phyloP scores from a whole-genome alignment of 2,888 invertebrate species.

The Drosophila neonasuta region DNA sequence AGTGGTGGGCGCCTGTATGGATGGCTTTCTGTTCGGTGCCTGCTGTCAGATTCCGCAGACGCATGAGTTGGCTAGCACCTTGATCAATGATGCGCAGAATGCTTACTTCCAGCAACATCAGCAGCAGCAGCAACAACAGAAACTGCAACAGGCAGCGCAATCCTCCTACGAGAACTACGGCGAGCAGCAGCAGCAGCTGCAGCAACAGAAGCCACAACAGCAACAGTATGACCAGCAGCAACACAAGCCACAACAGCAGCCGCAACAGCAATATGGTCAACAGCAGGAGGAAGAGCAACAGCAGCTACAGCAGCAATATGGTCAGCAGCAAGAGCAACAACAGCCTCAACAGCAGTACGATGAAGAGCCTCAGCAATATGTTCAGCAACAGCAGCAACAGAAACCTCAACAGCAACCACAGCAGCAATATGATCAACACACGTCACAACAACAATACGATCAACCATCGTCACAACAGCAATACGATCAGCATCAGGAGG shows the following conservation, averaged over 20 bases:
- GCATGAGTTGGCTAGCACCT: slow-evolving; percentile 80
- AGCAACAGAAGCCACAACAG: slow-evolving; percentile 55
- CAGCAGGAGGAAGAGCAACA: slow-evolving; percentile 54
- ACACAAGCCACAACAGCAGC: slow-evolving; percentile 55
- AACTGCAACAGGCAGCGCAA: slow-evolving; percentile 54
- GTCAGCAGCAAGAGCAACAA: slow-evolving; percentile 44
- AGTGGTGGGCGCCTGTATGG: slow-evolving; percentile 95
- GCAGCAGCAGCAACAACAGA: slow-evolving; percentile 62
- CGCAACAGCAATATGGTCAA: slow-evolving; percentile 46
- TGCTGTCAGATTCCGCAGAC: slow-evolving; percentile 90
- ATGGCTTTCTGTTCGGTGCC: slow-evolving; percentile 91
- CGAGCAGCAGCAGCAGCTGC: slow-evolving; percentile 58
- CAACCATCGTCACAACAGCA: slow-evolving; percentile 55
- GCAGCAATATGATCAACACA: slow-evolving; percentile 46
- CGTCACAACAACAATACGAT: slow-evolving; percentile 50
- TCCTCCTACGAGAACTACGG: slow-evolving; percentile 65
- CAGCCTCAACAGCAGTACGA: slow-evolving; percentile 48
- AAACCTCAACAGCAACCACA: slow-evolving; percentile 54
- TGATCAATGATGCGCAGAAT: slow-evolving; percentile 78
- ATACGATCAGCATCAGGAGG: slow-evolving; percentile 7
- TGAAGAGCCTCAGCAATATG: slow-evolving; percentile 29
- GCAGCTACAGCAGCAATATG: slow-evolving; percentile 44
- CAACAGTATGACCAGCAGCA: slow-evolving; percentile 26
- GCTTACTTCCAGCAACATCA: slow-evolving; percentile 73
- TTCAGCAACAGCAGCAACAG: slow-evolving; percentile 55